Percentiles rank a stretch among this genome's conserved stretches.
phyloP scores from a whole-genome alignment of 2,797 vertebrate species.

The Scyliorhinus canicula region DNA sequence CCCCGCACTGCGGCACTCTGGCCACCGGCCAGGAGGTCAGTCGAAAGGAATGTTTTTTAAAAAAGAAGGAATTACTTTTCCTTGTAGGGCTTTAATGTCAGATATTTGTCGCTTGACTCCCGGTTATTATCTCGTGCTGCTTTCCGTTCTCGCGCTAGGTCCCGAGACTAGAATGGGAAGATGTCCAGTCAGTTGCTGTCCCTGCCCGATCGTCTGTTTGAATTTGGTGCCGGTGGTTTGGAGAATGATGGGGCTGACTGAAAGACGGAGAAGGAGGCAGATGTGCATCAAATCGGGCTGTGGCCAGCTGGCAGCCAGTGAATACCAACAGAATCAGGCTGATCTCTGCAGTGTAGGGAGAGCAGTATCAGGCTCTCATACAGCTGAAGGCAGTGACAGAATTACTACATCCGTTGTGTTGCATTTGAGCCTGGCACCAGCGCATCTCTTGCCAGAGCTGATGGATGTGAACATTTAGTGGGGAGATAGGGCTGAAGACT shows the following conservation, averaged over 20 bases:
- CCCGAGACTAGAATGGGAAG: background rate
- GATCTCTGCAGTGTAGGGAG: too few species aligned
- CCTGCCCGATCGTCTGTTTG: background rate
- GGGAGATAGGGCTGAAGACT: background rate
- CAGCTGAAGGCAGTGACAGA: too few species aligned
- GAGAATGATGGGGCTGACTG: background rate
- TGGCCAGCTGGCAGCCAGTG: background rate
- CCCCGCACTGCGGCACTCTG: background rate
- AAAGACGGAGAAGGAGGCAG: background rate
- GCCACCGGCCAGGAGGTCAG: background rate
- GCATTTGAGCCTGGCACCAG: background rate
- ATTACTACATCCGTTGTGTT: background rate
- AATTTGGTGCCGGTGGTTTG: background rate
- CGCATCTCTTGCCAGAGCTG: background rate
- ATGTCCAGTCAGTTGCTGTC: background rate
- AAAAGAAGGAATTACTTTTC: background rate
- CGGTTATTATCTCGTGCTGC: background rate
- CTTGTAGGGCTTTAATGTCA: background rate
- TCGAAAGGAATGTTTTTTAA: background rate
- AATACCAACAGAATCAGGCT: background rate
- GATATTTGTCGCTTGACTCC: background rate
- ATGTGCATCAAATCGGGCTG: background rate
- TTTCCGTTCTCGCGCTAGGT: background rate
- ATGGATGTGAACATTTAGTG: background rate
- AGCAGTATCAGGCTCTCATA: too few species aligned